These are phyloP conservation scores for Argya squamiceps DNA, from an alignment of 2,797 vertebrate species.

Conservation along the genomic window DNA sequence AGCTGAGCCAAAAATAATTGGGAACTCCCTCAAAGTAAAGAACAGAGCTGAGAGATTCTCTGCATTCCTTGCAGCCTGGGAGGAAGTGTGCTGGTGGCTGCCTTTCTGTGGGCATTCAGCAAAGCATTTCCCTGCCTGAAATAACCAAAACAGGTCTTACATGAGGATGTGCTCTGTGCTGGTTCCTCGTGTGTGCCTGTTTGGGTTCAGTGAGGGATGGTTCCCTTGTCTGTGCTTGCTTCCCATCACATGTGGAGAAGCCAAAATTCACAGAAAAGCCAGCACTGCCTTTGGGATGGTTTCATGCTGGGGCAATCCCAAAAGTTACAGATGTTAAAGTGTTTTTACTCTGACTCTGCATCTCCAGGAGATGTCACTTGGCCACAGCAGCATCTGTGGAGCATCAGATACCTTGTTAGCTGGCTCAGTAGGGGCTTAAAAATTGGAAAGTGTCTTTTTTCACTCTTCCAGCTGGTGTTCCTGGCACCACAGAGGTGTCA, in stretches of 20 bases:
- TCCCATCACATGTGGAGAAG: neutral
- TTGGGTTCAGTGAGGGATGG: neutral
- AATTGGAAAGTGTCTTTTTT: neutral
- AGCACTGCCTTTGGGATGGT: neutral
- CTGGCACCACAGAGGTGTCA: neutral
- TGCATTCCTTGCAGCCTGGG: neutral
- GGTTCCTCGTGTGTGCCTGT: fast-evolving
- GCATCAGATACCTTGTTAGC: neutral
- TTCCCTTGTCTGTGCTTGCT: neutral
- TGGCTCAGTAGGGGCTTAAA: neutral
- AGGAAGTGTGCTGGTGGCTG: neutral
- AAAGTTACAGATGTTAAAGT: neutral
- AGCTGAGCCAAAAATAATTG: slow-evolving; percentile 46
- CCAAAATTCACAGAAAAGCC: neutral
- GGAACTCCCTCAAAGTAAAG: slow-evolving; percentile 58
- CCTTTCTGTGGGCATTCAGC: neutral
- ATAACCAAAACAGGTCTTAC: neutral
- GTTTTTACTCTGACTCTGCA: neutral
- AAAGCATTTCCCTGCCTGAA: neutral
- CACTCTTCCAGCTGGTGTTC: neutral
- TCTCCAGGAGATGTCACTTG: neutral
- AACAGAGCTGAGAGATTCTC: neutral
- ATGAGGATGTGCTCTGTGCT: neutral
- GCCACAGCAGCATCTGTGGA: neutral
- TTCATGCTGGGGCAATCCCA: neutral